A percentile compares a stretch with the other conserved stretches of the same genome.
These are phyloP conservation scores for Asbolus verrucosus DNA, from an alignment of 1,140 invertebrate genomes.

Conservation along the genomic window DNA sequence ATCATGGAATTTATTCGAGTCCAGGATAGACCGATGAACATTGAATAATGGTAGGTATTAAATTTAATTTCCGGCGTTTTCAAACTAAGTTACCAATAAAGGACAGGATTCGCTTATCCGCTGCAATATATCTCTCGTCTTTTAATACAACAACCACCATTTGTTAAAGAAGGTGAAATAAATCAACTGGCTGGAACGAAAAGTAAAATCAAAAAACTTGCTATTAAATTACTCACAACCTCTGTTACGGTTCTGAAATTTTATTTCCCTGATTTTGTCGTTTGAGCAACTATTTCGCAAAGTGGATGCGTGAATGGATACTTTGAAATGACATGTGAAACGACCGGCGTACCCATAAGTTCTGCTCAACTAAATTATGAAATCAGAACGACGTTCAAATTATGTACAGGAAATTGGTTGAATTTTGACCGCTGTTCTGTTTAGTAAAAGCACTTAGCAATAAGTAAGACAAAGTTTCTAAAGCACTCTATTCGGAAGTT, in stretches of 20 bases:
- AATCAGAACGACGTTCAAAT: conserved; percentile 26
- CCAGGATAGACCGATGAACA: neutral
- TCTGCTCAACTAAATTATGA: conserved; percentile 17
- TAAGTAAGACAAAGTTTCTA: conserved; percentile 32
- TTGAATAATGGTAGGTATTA: conserved; percentile 6
- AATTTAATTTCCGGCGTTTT: conserved; percentile 38
- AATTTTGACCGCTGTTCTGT: conserved; percentile 37
- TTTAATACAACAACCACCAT: neutral
- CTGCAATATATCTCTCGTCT: neutral
- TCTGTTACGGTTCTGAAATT: neutral
- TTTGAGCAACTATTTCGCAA: conserved; percentile 17
- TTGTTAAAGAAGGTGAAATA: conserved; percentile 5
- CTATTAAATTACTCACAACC: no score
- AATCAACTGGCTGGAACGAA: neutral
- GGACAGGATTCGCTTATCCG: conserved; percentile 1
- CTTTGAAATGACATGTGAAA: no score
- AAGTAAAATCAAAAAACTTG: neutral
- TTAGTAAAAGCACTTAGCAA: conserved; percentile 33
- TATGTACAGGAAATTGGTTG: conserved; percentile 21
- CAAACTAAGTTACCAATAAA: conserved; percentile 9
- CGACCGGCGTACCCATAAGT: conserved; percentile 11
- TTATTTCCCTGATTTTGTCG: no score
- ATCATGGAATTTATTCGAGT: conserved; percentile 5
- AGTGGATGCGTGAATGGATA: no score
- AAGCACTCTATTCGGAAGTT: conserved; percentile 24